Conservation (phyloP, 2,113 vertebrate genomes). For the Etheostoma cragini region DNA sequence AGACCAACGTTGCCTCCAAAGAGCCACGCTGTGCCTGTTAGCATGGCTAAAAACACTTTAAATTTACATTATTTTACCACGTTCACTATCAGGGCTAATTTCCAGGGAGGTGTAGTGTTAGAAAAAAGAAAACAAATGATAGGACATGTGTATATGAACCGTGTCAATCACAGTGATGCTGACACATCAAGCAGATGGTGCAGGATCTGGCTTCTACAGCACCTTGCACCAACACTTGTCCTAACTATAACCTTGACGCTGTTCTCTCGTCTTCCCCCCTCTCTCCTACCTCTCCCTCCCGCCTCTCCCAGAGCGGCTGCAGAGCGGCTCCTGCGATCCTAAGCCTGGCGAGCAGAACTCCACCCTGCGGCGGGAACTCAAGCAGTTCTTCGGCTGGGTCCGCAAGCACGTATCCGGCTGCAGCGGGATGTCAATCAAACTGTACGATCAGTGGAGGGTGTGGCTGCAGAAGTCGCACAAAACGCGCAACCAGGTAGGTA, state of each 20-base stretch:
- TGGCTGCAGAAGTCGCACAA: slow-evolving; percentile 96
- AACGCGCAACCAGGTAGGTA: slow-evolving; percentile 96
- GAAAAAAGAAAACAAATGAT: no score
- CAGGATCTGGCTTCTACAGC: neutral
- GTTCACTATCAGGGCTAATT: neutral
- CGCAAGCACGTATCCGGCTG: slow-evolving; percentile 93
- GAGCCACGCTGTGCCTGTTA: no score
- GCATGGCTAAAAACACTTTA: neutral
- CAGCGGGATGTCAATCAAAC: slow-evolving; percentile 94
- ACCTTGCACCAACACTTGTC: neutral
- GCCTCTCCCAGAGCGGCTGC: slow-evolving; percentile 79
- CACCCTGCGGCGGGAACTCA: slow-evolving; percentile 91
- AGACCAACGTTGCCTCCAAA: neutral
- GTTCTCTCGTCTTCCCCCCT: slow-evolving; percentile 3
- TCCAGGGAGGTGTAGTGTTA: neutral
- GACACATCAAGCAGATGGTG: slow-evolving; percentile 7
- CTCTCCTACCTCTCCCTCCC: neutral
- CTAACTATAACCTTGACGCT: slow-evolving; percentile 31
- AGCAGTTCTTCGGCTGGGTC: slow-evolving; percentile 97
- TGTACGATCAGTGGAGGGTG: slow-evolving; percentile 96
- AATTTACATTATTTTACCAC: neutral
- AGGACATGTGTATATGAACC: no score
- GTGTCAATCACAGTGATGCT: neutral
- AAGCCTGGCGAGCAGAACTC: slow-evolving; percentile 91
- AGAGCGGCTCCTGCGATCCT: slow-evolving; percentile 86